Conservation (phyloP, 1,140 invertebrate genomes). For the Temnothorax longispinosus region DNA sequence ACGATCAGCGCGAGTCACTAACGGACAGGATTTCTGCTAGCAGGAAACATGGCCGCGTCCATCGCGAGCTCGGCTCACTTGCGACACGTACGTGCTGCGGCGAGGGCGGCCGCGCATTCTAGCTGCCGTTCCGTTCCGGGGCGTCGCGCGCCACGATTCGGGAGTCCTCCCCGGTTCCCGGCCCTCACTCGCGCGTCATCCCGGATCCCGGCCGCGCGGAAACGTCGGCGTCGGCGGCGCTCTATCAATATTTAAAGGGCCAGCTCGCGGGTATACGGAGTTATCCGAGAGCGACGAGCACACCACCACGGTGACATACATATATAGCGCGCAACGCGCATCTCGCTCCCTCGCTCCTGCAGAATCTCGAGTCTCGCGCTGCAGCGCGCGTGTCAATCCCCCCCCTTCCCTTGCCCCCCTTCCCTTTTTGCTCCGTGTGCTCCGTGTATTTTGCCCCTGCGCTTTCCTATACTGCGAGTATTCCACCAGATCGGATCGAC, state of each 20-base stretch:
- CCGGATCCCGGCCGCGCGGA: slow-evolving; percentile 63
- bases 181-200: slow-evolving; percentile 68
- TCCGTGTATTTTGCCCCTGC: neutral
- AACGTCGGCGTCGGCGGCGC: slow-evolving; percentile 70
- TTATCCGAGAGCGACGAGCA: slow-evolving; percentile 60
- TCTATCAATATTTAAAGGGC: slow-evolving; percentile 73
- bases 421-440: too few relatives aligned
- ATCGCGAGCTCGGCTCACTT: slow-evolving; percentile 78
- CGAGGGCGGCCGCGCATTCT: slow-evolving; percentile 72
- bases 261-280: slow-evolving; percentile 58
- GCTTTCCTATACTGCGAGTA: neutral
- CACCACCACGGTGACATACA: slow-evolving; percentile 74
- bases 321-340: slow-evolving; percentile 55
- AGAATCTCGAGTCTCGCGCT: slow-evolving; percentile 24
- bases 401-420: too few relatives aligned
- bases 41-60: slow-evolving; percentile 85
- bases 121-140: slow-evolving; percentile 30
- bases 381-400: slow-evolving; percentile 30
- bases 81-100: slow-evolving; percentile 66
- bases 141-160: slow-evolving; percentile 62
- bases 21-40: slow-evolving; percentile 83
- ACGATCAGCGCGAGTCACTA: slow-evolving; percentile 71
- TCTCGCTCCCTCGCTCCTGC: slow-evolving; percentile 16
- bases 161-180: neutral
- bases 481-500: neutral